Evolutionary conservation across 2,888 invertebrate species (phyloP).

Genomic region (Dyspetes luteomarginatus): DNA sequence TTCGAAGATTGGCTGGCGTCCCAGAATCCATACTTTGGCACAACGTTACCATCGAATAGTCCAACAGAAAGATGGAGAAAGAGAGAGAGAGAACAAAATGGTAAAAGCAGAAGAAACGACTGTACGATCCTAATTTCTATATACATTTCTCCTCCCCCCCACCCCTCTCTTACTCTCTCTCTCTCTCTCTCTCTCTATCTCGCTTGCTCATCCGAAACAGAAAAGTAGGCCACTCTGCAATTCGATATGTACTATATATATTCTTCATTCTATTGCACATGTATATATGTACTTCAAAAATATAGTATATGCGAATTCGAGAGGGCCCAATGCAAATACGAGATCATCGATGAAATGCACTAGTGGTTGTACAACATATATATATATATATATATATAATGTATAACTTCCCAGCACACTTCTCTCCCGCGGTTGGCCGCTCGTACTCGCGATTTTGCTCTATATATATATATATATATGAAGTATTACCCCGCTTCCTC

Average conservation of each 20-base stretch:
- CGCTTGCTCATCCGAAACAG: too few species aligned
- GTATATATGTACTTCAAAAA: neutral
- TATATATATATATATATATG: neutral
- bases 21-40: constrained; percentile 44
- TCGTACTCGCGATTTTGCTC: constrained; percentile 8
- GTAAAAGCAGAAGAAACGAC: constrained; percentile 10
- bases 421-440: neutral
- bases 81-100: neutral
- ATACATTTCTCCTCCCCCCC: constrained; percentile 2
- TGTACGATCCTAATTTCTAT: constrained; percentile 35
- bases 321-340: constrained; percentile 40
- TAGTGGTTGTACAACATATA: neutral
- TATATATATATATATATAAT: neutral
- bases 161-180: too few species aligned
- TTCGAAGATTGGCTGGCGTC: constrained; percentile 33
- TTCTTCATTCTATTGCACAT: constrained; percentile 6
- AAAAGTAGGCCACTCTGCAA: constrained; percentile 43
- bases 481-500: neutral
- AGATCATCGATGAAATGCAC: constrained; percentile 25
- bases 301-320: constrained; percentile 5
- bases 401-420: constrained; percentile 5
- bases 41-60: neutral
- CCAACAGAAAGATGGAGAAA: neutral
- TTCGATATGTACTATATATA: neutral
- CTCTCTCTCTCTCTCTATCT: too few species aligned